A percentile compares a stretch with the other conserved stretches of the same genome.
phyloP scores from a whole-genome alignment of 2,113 vertebrate species.

The human (Homo sapiens) region GRCh38 chr5:108168001-108168500 shows the following conservation, averaged over 20 bases:
- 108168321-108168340: constrained; percentile 40
- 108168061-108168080: constrained; percentile 4
- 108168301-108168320: not conserved
- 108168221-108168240: constrained; percentile 19
- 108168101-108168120: constrained; percentile 62
- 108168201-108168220: constrained; percentile 14
- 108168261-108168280: not conserved
- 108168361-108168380: not conserved
- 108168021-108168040: not conserved
- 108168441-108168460: constrained; percentile 37
- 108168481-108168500: constrained; percentile 13
- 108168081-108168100: constrained; percentile 61
- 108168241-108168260: constrained; percentile 37
- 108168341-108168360: not conserved
- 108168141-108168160: constrained; percentile 48
- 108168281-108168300: not conserved
- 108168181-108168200: constrained; percentile 48
- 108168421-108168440: not conserved
- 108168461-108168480: not conserved
- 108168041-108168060: not conserved
- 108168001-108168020: not conserved
- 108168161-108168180: constrained; percentile 54
- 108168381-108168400: constrained; percentile 41
- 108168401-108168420: not conserved
- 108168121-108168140: constrained; percentile 64